These are phyloP conservation scores for Pangasius larnaudii DNA, from an alignment of 2,797 vertebrate genomes.

Conservation along the genomic window DNA sequence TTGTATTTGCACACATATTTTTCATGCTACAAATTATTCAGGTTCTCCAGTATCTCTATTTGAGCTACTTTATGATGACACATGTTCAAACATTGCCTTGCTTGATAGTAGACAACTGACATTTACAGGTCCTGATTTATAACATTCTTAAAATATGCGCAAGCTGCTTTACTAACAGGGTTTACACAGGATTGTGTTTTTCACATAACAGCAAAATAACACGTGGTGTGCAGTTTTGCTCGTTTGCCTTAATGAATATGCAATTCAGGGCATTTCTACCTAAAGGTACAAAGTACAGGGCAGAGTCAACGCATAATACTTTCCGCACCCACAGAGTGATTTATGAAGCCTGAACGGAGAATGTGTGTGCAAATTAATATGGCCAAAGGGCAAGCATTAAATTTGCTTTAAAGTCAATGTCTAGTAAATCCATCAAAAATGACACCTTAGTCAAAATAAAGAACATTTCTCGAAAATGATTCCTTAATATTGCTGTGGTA, in stretches of 20 bases:
- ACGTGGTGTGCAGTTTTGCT: neutral
- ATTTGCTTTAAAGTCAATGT: neutral
- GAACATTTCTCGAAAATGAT: neutral
- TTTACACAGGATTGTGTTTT: neutral
- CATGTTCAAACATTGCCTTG: neutral
- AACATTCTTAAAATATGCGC: neutral
- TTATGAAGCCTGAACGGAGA: neutral
- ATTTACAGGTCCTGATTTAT: slow-evolving; percentile 6
- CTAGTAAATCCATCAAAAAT: neutral
- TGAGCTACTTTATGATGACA: neutral
- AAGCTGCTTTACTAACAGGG: neutral
- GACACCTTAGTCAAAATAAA: neutral
- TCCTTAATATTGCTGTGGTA: neutral
- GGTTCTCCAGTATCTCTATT: neutral
- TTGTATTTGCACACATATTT: neutral
- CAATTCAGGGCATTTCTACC: neutral
- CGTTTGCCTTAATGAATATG: neutral
- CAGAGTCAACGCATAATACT: neutral
- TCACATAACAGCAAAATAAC: neutral
- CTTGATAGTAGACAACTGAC: neutral
- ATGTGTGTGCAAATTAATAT: neutral
- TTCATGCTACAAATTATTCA: neutral
- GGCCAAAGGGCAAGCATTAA: neutral
- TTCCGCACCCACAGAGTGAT: neutral
- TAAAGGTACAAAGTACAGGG: neutral